Conservation (phyloP, 2,113 vertebrate species). For the Pipra filicauda region DNA sequence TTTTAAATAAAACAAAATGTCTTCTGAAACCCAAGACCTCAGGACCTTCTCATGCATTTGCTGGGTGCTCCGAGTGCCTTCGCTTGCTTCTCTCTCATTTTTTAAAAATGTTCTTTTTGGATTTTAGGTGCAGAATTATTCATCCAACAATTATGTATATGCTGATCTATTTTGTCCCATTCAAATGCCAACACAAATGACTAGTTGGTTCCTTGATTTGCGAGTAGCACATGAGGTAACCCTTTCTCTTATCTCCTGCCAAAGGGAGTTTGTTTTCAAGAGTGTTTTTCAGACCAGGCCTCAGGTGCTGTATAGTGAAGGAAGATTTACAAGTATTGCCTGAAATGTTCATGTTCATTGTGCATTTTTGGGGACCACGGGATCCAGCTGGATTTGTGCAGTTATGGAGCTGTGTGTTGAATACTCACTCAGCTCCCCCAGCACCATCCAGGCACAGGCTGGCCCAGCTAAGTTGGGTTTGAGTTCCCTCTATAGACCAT, state of each 20-base stretch:
- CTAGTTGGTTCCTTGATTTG: background rate
- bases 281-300: background rate
- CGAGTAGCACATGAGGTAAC: background rate
- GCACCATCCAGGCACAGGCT: background rate
- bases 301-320: background rate
- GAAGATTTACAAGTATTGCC: background rate
- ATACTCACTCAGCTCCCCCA: background rate
- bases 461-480: background rate
- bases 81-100: background rate
- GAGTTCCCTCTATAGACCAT: background rate
- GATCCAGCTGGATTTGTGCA: background rate
- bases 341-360: background rate
- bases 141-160: background rate
- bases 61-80: background rate
- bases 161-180: background rate
- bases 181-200: background rate
- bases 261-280: background rate
- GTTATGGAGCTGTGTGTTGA: no score
- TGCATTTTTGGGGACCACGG: background rate
- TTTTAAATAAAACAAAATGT: background rate
- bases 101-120: background rate
- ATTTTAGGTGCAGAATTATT: background rate
- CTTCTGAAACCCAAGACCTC: background rate
- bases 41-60: background rate
- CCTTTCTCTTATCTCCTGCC: background rate